Evolutionary conservation across 2,797 vertebrate species (phyloP).

Genomic region (Spheniscus humboldti): DNA sequence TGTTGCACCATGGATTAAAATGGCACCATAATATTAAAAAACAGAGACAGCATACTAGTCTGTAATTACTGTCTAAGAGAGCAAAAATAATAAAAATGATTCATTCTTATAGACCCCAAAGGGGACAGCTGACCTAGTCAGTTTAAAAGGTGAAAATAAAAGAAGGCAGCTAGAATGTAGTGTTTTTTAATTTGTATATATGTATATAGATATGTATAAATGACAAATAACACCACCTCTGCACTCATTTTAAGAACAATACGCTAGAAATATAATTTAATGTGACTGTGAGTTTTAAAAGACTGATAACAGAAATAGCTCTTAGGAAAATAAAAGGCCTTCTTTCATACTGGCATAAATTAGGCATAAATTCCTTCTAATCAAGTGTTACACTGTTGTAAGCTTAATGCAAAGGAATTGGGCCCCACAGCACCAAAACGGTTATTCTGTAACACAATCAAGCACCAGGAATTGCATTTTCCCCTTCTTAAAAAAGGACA

Average conservation of each 20-base stretch:
- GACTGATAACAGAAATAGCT: constrained; percentile 4
- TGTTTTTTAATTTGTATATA: constrained; percentile 1
- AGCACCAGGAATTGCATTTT: background rate
- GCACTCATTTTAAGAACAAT: constrained; percentile 16
- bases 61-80: constrained; percentile 59
- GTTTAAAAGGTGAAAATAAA: constrained; percentile 57
- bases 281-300: constrained; percentile 5
- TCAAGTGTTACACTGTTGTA: background rate
- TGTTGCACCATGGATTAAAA: constrained; percentile 51
- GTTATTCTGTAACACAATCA: background rate
- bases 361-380: constrained; percentile 3
- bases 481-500: background rate
- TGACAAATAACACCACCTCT: constrained; percentile 6
- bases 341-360: background rate
- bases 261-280: constrained; percentile 17
- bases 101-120: constrained; percentile 54
- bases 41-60: constrained; percentile 23
- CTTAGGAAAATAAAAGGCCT: constrained; percentile 1
- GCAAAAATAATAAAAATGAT: constrained; percentile 58
- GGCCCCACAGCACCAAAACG: background rate
- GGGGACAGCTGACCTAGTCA: constrained; percentile 33
- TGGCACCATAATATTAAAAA: constrained; percentile 62
- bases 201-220: background rate
- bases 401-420: background rate
- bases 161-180: background rate